Base-by-base conservation (phyloP, 2,113 vertebrate genomes). In the Xyrauchen texanus region DNA sequence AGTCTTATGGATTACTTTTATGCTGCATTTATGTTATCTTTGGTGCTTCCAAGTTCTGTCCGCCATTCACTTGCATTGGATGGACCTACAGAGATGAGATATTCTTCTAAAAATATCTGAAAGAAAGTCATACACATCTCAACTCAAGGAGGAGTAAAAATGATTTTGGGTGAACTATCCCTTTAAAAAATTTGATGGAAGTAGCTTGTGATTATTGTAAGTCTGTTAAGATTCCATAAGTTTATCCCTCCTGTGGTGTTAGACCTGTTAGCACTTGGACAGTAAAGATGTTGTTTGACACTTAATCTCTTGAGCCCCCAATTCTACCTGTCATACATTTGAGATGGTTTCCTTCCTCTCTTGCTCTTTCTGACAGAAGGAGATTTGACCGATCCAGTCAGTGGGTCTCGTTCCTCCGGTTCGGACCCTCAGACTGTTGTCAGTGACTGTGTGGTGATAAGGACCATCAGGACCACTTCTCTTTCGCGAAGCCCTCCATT, bases 361-460 rank as follows among this genome's bases (percentile, higher is more conserved):
- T 63, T 1, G 16, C 7, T 34, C 0, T 77, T 65, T 21, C 12
- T 66, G 47, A 73, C 85, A 99, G 98, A 99, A 1, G 97, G 98
- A 77, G 98, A 99, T 63, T 90, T 97, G 81, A 98, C 96, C 0
- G 96, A 98, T 88, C 95, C 95, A 0, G 91, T 94, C 79, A 99
- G 96, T 61, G 95, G 96, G 57, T 94, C 96, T 0, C 93, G 85
- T 34, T 97, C 96, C 45, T 87, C 90, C 0, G 88, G 93, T 70
- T 96, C 95, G 0, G 95, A 98, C 83, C 92, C 90, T 16, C 90
- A 92, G 84, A 92, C 92, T 0, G 89, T 92, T 81, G 88, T 77
- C 85, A 91, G 52, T 60, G 93, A 92, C 86, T 91, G 92, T 0
- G 83, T 87, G 61, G 79, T 85, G n/a, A 47, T 87, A 6, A 84